phyloP scores from a whole-genome alignment of 2,888 invertebrate species.

The Andricus curvator region DNA sequence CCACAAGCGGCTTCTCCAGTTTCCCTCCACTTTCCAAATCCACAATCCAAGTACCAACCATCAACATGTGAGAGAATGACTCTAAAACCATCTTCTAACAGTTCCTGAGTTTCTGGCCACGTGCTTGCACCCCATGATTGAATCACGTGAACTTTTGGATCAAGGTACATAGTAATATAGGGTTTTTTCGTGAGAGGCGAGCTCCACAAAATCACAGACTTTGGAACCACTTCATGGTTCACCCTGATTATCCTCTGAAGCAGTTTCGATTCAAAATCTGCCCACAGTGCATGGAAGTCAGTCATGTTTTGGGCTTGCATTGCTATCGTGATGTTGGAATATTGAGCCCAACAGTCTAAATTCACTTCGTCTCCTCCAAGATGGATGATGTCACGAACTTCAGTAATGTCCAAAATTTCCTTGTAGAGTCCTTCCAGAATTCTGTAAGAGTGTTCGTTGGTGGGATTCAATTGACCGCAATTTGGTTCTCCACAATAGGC shows the following conservation, averaged over 20 bases:
- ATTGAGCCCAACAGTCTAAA: slow-evolving; percentile 87
- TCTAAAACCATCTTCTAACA: slow-evolving; percentile 88
- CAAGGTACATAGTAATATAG: slow-evolving; percentile 84
- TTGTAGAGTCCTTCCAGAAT: slow-evolving; percentile 87
- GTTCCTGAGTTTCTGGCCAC: slow-evolving; percentile 89
- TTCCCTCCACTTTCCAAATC: slow-evolving; percentile 91
- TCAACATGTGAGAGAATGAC: slow-evolving; percentile 91
- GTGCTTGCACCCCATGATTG: slow-evolving; percentile 91
- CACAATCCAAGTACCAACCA: slow-evolving; percentile 93
- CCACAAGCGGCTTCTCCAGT: slow-evolving; percentile 92
- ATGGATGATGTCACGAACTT: slow-evolving; percentile 89
- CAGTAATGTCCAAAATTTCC: slow-evolving; percentile 87
- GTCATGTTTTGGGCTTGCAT: slow-evolving; percentile 86
- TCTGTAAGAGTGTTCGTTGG: slow-evolving; percentile 87
- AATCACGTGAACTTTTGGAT: slow-evolving; percentile 86
- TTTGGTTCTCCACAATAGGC: slow-evolving; percentile 91
- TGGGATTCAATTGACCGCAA: slow-evolving; percentile 91
- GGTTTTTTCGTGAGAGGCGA: slow-evolving; percentile 87
- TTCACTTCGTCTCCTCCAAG: slow-evolving; percentile 92
- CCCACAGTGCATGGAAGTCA: slow-evolving; percentile 88
- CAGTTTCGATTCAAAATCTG: slow-evolving; percentile 86
- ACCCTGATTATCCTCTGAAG: slow-evolving; percentile 83
- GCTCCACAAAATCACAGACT: slow-evolving; percentile 86
- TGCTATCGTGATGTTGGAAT: slow-evolving; percentile 74
- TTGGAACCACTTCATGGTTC: slow-evolving; percentile 81